Base-by-base conservation (phyloP, 53 echinoderm and acorn worm genomes). In the Stichopus horrens region DNA sequence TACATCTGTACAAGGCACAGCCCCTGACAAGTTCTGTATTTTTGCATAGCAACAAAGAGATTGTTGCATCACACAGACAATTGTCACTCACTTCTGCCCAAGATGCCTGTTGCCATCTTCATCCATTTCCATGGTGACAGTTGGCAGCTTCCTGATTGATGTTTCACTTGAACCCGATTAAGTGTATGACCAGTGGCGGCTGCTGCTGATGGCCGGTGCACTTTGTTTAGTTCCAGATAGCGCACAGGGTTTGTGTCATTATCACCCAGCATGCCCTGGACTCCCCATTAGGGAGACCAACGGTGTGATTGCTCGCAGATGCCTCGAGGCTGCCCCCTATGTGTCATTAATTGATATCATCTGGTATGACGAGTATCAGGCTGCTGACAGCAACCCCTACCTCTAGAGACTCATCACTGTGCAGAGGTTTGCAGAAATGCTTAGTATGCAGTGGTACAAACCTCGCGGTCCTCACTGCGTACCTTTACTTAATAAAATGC, bases 261-360 rank as follows among this genome's bases (percentile, higher is more conserved):
- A 81, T 81, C 18, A 57, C 81, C 81, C 81, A 81, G 81, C 81
- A 81, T 81, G 81, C 81, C 18, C 57, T 57, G 57, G 81, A 21
- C 58, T 81, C 58, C 81, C 58, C 58, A 57, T 21, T 81, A 56
- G 58, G 81, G 57, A 57, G 9, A 21, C 23, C 56, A 58, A 57
- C 81, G 57, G 56, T 58, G 56, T 81, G 81, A 81, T 81, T 81
- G 81, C 81, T 56, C 81, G 57, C 81, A 81, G 81, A 81, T 81
- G 81, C 20, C 57, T 56, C 3, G 21, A 21, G 58, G 9, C 57
- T 55, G 13, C 81, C 58, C 57, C 81, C 57, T 13, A 9, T 18
- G 18, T 55, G 57, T 20, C 18, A 18, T 53, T 58, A 58, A 23
- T 81, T 21, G 81, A 56, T 81, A 54, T 79, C 79, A 79, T 9